These are phyloP conservation scores for Idaea dimidiata DNA, from an alignment of 2,888 invertebrate species.

Conservation along the genomic window DNA sequence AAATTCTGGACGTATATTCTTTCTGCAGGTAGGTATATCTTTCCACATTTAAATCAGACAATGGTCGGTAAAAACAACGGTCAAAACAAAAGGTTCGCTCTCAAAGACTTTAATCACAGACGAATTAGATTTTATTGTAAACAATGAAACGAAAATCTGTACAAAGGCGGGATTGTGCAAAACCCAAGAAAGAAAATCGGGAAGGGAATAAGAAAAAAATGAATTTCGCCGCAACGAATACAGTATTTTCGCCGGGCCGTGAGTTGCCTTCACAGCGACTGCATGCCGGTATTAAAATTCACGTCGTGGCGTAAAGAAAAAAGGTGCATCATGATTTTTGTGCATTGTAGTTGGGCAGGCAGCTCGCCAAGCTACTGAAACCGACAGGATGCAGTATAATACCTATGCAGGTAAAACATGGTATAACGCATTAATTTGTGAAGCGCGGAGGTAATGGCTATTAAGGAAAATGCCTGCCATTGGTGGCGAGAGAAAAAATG, in stretches of 20 bases:
- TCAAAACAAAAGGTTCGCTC: conserved; percentile 26
- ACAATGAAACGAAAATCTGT: conserved; percentile 39
- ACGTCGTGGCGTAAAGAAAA: conserved; percentile 28
- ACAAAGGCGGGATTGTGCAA: conserved; percentile 32
- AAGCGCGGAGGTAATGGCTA: background rate
- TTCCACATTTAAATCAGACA: conserved; percentile 26
- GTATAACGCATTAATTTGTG: background rate
- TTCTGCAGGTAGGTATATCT: conserved; percentile 19
- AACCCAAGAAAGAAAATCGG: conserved; percentile 26
- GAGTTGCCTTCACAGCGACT: conserved; percentile 31
- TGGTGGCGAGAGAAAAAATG: background rate
- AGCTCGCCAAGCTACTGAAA: conserved; percentile 29
- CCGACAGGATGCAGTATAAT: conserved; percentile 15
- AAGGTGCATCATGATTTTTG: conserved; percentile 49
- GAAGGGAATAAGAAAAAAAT: conserved; percentile 25
- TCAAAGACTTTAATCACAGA: conserved; percentile 33
- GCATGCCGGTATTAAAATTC: conserved; percentile 47
- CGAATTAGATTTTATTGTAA: conserved; percentile 38
- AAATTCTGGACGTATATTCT: conserved; percentile 2
- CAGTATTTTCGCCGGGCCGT: conserved; percentile 21
- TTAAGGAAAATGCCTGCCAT: background rate
- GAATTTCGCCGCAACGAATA: conserved; percentile 26
- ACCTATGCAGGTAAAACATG: background rate
- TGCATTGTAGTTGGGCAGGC: conserved; percentile 45
- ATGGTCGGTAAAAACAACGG: conserved; percentile 22